phyloP scores from a whole-genome alignment of 2,888 invertebrate genomes.

The Leistus spinibarbis region DNA sequence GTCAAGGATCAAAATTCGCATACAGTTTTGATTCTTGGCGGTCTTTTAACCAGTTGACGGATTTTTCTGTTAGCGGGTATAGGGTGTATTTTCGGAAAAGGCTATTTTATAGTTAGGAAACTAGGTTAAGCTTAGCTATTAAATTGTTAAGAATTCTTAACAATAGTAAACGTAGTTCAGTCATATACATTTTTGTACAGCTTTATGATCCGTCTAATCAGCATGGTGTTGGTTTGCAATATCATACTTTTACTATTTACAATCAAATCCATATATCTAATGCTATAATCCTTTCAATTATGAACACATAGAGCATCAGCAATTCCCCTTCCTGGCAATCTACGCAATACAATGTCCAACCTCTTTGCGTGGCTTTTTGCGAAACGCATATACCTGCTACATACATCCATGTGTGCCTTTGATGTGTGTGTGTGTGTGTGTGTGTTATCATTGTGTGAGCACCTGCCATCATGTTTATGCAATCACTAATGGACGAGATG shows the following conservation, averaged over 20 bases:
- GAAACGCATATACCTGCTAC: too few species aligned
- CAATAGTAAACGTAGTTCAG: neutral
- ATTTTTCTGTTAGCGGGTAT: too few species aligned
- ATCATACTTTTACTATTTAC: neutral
- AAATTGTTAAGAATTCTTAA: too few species aligned
- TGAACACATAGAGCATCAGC: neutral
- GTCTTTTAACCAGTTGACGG: too few species aligned
- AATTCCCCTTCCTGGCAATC: neutral
- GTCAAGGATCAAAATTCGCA: too few species aligned
- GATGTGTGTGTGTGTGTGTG: neutral
- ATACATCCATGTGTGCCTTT: neutral
- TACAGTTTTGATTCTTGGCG: too few species aligned
- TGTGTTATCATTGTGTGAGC: neutral
- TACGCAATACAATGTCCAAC: neutral
- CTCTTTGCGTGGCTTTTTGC: neutral
- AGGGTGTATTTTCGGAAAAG: too few species aligned
- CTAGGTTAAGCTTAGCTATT: too few species aligned
- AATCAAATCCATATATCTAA: neutral
- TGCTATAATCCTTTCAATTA: neutral
- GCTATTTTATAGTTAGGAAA: too few species aligned
- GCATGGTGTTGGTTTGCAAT: neutral
- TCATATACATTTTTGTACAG: neutral
- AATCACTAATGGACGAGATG: neutral
- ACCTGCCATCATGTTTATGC: constrained; percentile 4
- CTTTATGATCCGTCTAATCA: neutral